Conservation (phyloP, 2,113 vertebrate species). For the Marmota flaviventris region DNA sequence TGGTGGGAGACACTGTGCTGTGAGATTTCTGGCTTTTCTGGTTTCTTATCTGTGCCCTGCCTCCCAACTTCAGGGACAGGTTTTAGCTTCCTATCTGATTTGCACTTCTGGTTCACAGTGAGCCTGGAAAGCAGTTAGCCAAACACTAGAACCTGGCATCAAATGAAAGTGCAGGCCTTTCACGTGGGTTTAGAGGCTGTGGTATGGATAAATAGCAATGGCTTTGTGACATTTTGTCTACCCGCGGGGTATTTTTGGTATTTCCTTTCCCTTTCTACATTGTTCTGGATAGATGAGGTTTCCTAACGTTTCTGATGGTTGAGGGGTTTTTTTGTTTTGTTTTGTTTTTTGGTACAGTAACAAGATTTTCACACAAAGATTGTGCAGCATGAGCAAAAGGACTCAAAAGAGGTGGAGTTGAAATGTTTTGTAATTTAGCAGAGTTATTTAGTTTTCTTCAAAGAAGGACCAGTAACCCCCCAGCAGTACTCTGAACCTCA, state of each 20-base stretch:
- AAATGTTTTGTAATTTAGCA: conserved; percentile 49
- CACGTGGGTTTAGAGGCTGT: conserved; percentile 11
- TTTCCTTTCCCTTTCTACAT: conserved; percentile 46
- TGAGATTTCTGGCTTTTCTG: conserved; percentile 42
- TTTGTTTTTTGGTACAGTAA: neutral
- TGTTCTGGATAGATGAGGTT: conserved; percentile 49
- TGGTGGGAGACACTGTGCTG: neutral
- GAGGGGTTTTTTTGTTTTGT: neutral
- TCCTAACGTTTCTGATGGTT: conserved; percentile 50
- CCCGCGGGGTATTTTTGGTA: neutral
- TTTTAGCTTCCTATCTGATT: neutral
- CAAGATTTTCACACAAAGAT: conserved; percentile 39
- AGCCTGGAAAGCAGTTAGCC: conserved; percentile 45
- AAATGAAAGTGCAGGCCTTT: conserved; percentile 53
- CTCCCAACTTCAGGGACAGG: neutral
- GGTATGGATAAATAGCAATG: neutral
- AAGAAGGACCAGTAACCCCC: conserved; percentile 16
- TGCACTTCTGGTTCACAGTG: neutral
- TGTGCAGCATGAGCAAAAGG: neutral
- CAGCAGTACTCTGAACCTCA: neutral
- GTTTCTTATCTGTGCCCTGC: neutral
- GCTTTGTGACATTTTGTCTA: conserved; percentile 33
- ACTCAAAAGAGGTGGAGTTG: neutral
- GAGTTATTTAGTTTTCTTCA: neutral
- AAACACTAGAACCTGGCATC: conserved; percentile 41